Base-by-base conservation (phyloP, 2,888 invertebrate species). In the Tethea ocularis region DNA sequence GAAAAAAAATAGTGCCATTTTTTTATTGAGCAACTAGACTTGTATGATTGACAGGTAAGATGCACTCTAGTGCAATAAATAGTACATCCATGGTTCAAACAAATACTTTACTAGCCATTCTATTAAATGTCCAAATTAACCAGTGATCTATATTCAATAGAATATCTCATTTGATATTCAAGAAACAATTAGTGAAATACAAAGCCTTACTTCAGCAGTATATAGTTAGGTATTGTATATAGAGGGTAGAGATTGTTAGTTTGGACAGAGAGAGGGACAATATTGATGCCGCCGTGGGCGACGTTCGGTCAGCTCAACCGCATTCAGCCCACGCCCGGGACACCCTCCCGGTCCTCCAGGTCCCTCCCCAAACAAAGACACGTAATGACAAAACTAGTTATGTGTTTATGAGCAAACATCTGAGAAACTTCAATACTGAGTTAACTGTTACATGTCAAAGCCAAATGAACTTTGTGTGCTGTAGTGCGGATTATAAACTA, bases 241-340 rank as follows among this genome's bases (percentile, higher is more conserved):
- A 36, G 17, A 26, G 52, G 60, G 51, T 57, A 54, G 57, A 33
- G 23, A n/a, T n/a, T 51, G 52, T 57, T 57, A 66, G 67, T 66
- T 75, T 71, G 75, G 78, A 68, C 76, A 71, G 73, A 74, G 74
- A 71, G 73, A 74, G 74, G 77, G 82, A 81, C 82, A 82, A 80
- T 84, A 84, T 84, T 82, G 84, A 77, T 54, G 54, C 54, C 78
- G 83, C 82, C 81, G 65, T 68, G 72, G 82, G 82, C 83, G 72
- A 77, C 80, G 72, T 72, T 72, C 69, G 66, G 64, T 64, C 63
- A 71, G 68, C 66, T 68, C 66, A 53, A 68, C 75, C 76, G 67
- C 75, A 76, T 20, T 20, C 46, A 20, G 46, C 46, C 46, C 56
- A 58, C 65, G 61, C 56, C 59, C 58, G 63, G 59, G 58, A 51